Conservation (phyloP, 2,113 vertebrate genomes). For the Acrocephalus arundinaceus region DNA sequence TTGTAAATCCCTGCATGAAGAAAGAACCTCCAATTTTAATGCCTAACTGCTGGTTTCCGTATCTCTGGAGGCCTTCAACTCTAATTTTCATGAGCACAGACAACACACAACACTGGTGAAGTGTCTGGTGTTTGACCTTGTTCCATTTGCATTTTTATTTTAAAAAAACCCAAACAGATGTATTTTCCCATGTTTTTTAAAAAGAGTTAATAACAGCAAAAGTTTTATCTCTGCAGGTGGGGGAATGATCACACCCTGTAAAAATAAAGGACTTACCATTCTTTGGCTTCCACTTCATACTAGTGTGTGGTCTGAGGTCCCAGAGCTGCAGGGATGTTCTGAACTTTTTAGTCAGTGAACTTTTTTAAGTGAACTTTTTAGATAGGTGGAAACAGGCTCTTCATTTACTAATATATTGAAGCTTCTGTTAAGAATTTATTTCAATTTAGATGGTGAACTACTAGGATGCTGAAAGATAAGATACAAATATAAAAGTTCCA, state of each 20-base stretch:
- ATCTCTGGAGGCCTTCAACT: not conserved
- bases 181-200: not conserved
- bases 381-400: not conserved
- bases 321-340: conserved; percentile 30
- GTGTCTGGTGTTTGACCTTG: not conserved
- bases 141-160: not conserved
- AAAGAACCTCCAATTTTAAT: not conserved
- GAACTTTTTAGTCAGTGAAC: not conserved
- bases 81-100: not conserved
- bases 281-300: not conserved
- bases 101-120: not conserved
- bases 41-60: not conserved
- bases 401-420: not conserved
- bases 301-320: conserved; percentile 52
- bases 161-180: not conserved
- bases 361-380: not conserved
- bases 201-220: not conserved
- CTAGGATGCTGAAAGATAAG: not conserved
- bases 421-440: not conserved
- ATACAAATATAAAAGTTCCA: not conserved
- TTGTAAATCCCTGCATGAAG: not conserved
- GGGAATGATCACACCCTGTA: conserved; percentile 30
- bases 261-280: conserved; percentile 41
- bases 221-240: conserved; percentile 50
- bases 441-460: not conserved